A percentile compares a stretch with the other conserved stretches of the same genome.
Evolutionary conservation across 2,888 invertebrate genomes (phyloP).

Genomic region (Thelaira solivaga): DNA sequence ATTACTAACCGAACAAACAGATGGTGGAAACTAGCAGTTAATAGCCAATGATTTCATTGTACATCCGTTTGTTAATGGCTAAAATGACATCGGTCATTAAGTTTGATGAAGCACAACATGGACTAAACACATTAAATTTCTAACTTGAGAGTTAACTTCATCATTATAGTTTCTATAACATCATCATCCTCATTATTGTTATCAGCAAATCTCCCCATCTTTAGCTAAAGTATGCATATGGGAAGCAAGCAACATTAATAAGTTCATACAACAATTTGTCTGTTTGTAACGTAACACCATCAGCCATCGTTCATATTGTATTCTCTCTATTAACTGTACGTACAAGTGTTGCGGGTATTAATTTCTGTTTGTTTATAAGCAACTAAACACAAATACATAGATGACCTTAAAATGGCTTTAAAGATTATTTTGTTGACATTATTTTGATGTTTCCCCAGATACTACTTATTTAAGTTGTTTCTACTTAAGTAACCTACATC

Average conservation of each 20-base stretch:
- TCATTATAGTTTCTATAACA: background rate
- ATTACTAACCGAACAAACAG: slow-evolving; percentile 35
- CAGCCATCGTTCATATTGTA: too few species aligned
- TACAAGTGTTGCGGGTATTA: background rate
- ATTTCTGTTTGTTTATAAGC: slow-evolving; percentile 45
- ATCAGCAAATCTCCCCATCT: background rate
- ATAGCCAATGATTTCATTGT: slow-evolving; percentile 43
- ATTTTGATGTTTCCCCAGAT: slow-evolving; percentile 59
- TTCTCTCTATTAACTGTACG: slow-evolving; percentile 17
- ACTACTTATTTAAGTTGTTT: slow-evolving; percentile 57
- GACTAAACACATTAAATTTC: slow-evolving; percentile 53
- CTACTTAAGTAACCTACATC: slow-evolving; percentile 33
- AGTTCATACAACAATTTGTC: slow-evolving; percentile 50
- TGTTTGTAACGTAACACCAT: too few species aligned
- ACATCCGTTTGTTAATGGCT: slow-evolving; percentile 57
- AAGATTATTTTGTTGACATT: slow-evolving; percentile 59
- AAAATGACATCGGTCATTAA: slow-evolving; percentile 59
- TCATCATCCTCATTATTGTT: background rate
- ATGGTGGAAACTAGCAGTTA: slow-evolving; percentile 49
- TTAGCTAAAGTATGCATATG: background rate
- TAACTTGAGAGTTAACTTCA: background rate
- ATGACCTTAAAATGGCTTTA: slow-evolving; percentile 52
- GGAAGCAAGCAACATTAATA: slow-evolving; percentile 20
- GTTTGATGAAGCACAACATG: slow-evolving; percentile 55
- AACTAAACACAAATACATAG: slow-evolving; percentile 44